These are phyloP conservation scores for Sphinx pinastri DNA, from an alignment of 2,888 invertebrate species.

Conservation along the genomic window DNA sequence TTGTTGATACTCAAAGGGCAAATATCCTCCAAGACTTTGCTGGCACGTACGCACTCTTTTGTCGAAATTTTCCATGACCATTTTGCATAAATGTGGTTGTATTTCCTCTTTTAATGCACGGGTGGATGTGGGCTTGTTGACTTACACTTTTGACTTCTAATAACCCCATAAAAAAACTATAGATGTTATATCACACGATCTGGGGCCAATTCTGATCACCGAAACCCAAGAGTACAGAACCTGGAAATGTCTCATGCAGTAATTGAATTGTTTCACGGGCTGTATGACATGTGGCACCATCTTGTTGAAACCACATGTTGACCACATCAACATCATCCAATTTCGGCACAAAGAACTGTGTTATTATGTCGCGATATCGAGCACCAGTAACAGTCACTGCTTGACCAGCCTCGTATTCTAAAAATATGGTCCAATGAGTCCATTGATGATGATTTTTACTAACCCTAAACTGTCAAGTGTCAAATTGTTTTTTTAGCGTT, in stretches of 20 bases:
- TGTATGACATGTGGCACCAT: too few relatives aligned
- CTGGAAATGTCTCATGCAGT: constrained; percentile 33
- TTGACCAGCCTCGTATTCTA: constrained; percentile 30
- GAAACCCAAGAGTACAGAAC: constrained; percentile 32
- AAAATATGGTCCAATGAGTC: constrained; percentile 30
- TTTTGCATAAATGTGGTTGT: too few relatives aligned
- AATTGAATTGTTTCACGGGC: constrained; percentile 31
- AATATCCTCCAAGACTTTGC: constrained; percentile 40
- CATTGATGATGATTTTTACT: too few relatives aligned
- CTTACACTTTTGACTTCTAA: constrained; percentile 37
- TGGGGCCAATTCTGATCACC: constrained; percentile 35
- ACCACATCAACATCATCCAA: constrained; percentile 30
- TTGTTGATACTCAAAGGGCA: constrained; percentile 33
- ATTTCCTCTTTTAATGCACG: constrained; percentile 48
- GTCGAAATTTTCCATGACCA: too few relatives aligned
- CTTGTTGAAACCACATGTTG: constrained; percentile 29
- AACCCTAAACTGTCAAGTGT: too few relatives aligned
- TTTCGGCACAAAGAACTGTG: constrained; percentile 30
- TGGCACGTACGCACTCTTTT: too few relatives aligned
- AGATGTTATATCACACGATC: constrained; percentile 34
- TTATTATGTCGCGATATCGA: constrained; percentile 37
- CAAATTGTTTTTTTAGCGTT: too few relatives aligned
- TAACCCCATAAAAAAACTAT: constrained; percentile 30
- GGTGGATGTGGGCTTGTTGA: constrained; percentile 41
- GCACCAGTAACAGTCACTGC: constrained; percentile 35